These are phyloP conservation scores for Ephialtes manifestator DNA, from an alignment of 2,888 invertebrate species.

Conservation along the genomic window DNA sequence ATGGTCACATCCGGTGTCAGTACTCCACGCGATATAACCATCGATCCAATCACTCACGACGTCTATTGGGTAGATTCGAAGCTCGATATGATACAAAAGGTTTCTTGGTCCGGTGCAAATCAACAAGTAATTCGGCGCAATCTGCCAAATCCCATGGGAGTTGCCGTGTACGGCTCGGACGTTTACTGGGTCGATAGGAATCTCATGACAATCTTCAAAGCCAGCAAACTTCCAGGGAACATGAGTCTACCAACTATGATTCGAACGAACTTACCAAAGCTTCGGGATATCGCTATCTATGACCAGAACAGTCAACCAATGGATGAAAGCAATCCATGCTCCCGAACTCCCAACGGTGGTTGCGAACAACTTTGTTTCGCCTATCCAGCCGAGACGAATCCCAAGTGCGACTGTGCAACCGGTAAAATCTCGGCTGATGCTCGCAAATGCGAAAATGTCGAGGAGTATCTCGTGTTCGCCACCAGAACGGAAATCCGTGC, in stretches of 20 bases:
- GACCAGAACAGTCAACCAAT: slow-evolving; percentile 95
- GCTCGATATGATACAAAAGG: slow-evolving; percentile 97
- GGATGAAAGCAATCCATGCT: slow-evolving; percentile 94
- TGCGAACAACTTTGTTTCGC: slow-evolving; percentile 99
- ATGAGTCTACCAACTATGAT: slow-evolving; percentile 90
- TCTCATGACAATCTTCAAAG: slow-evolving; percentile 93
- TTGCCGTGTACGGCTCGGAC: slow-evolving; percentile 93
- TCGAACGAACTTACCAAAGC: slow-evolving; percentile 93
- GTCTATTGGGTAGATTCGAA: slow-evolving; percentile 99
- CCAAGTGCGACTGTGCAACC: slow-evolving; percentile 96
- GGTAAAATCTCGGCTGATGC: slow-evolving; percentile 91
- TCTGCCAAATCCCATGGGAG: slow-evolving; percentile 97
- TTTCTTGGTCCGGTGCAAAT: slow-evolving; percentile 93
- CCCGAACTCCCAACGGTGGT: slow-evolving; percentile 91
- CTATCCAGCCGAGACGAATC: slow-evolving; percentile 90
- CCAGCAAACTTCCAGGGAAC: slow-evolving; percentile 92
- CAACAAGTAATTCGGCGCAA: slow-evolving; percentile 94
- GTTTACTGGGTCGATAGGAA: slow-evolving; percentile 99
- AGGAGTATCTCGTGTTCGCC: slow-evolving; percentile 97
- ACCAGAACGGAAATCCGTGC: slow-evolving; percentile 97
- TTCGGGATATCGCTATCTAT: slow-evolving; percentile 97
- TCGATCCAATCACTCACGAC: slow-evolving; percentile 97
- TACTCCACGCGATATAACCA: slow-evolving; percentile 95
- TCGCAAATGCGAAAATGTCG: slow-evolving; percentile 93
- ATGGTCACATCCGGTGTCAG: slow-evolving; percentile 96